Evolutionary conservation across 1,140 invertebrate genomes (phyloP), one percentile per base, ranked within the genome.

Genomic region (Wasmannia auropunctata): DNA sequence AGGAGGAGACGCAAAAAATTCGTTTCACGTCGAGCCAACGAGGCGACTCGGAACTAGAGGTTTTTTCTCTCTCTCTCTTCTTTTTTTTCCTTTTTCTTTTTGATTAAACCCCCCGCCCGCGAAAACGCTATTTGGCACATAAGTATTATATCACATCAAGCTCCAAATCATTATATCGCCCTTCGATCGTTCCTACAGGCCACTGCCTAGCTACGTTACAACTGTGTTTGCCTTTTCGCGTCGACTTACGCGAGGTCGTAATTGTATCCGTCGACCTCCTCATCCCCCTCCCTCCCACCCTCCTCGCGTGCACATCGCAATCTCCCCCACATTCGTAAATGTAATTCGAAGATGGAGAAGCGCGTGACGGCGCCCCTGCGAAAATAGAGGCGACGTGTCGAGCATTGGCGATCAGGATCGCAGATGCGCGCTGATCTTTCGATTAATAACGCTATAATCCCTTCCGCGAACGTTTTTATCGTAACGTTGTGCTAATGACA

Each of bases 51-150:
- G 91, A 89, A 92, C 86, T 86, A 69, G 81, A 85, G 74, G 87
- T 19, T 67, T 28, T 28, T 43, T 63, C 28, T 34, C 58, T 31
- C 58, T 60, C 7, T 62, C 28, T 16, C 5, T 60, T 14, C 5
- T 58, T 8, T 28, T 49, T 28, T 70, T 51, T 25, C 19, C 14
- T 76, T 37, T 54, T 76, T n/a, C n/a, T n/a, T 51, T 79, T 81
- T 70, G 74, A 72, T 91, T 89, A 85, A 81, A n/a, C 86, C 74
- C 69, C 22, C 75, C 80, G 77, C 72, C 87, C 91, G 88, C 91
- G 92, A 92, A 93, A 94, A 92, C 92, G 92, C 89, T 94, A 94
- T 94, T 94, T 94, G 94, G 94, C 94, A 94, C 94, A 94, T 94
- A 92, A 93, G 86, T 93, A 93, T 91, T 93, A 93, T 94, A 93